Conservation (phyloP, 2,797 vertebrate genomes). For the Balearica regulorum region DNA sequence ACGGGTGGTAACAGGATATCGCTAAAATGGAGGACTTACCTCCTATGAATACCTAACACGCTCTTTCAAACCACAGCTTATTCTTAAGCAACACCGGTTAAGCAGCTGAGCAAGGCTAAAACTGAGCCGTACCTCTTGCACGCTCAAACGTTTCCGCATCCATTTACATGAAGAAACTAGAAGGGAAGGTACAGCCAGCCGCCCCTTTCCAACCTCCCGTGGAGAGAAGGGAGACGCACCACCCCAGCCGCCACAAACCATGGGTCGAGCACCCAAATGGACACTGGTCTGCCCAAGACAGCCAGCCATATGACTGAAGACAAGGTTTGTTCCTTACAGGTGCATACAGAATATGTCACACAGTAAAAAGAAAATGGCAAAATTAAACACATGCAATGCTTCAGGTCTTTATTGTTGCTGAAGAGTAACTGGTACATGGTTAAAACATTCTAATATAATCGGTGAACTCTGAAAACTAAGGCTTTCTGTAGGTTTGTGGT, state of each 20-base stretch:
- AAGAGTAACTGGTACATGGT: constrained; percentile 51
- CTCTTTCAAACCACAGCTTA: neutral
- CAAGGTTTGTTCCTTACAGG: neutral
- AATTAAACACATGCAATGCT: neutral
- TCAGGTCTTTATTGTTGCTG: constrained; percentile 72
- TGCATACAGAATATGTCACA: neutral
- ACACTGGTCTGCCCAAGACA: neutral
- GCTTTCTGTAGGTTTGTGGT: constrained; percentile 69
- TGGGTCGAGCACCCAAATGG: fast-evolving
- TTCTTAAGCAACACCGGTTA: neutral
- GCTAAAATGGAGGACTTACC: neutral
- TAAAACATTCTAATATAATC: constrained; percentile 58
- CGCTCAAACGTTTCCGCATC: neutral
- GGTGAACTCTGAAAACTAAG: constrained; percentile 68
- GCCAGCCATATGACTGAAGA: fast-evolving
- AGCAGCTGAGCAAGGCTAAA: neutral
- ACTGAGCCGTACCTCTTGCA: neutral
- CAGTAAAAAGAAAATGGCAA: neutral
- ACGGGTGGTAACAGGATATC: neutral
- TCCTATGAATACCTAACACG: fast-evolving
- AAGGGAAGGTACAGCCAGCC: neutral
- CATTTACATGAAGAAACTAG: neutral
- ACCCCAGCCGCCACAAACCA: neutral
- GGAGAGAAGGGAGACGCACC: neutral
- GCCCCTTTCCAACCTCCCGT: neutral